Percentiles rank a stretch among this genome's conserved stretches.
These are phyloP conservation scores for Heliconius himera DNA, from an alignment of 1,140 invertebrate genomes.

Conservation along the genomic window DNA sequence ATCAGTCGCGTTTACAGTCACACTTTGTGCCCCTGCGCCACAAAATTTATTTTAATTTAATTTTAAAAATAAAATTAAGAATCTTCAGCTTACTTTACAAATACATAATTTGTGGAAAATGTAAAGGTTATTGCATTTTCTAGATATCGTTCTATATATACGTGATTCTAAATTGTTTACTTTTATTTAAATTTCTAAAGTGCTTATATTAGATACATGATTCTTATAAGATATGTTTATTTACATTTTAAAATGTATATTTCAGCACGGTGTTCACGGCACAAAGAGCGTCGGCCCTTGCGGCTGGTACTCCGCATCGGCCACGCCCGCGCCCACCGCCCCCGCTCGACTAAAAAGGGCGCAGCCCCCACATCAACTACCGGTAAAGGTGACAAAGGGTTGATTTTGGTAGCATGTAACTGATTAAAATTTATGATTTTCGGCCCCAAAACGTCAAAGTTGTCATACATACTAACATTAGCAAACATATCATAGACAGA, in stretches of 20 bases:
- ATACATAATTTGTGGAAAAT: too few species aligned
- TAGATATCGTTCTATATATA: too few species aligned
- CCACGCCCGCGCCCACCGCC: slow-evolving; percentile 68
- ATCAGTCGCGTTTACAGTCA: too few species aligned
- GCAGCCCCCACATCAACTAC: slow-evolving; percentile 68
- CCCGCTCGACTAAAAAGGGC: slow-evolving; percentile 68
- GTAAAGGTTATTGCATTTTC: too few species aligned
- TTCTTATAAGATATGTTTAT: neutral
- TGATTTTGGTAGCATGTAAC: neutral
- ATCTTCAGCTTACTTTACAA: too few species aligned
- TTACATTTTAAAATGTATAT: neutral
- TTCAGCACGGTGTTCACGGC: slow-evolving; percentile 70
- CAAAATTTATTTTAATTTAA: too few species aligned
- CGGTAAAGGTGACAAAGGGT: slow-evolving; percentile 45
- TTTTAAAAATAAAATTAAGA: too few species aligned
- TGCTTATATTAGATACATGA: neutral
- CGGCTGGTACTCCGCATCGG: slow-evolving; percentile 74
- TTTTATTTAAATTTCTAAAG: too few species aligned
- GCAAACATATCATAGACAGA: neutral
- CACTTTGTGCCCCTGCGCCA: too few species aligned
- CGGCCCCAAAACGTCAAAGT: neutral
- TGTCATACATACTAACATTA: neutral
- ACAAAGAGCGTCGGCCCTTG: slow-evolving; percentile 68
- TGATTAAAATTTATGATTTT: slow-evolving; percentile 1
- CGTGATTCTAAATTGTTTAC: too few species aligned